Percentiles rank a stretch among this genome's conserved stretches.
These are phyloP conservation scores for Odiellus spinosus DNA, from an alignment of 2,888 invertebrate genomes.

Conservation along the genomic window DNA sequence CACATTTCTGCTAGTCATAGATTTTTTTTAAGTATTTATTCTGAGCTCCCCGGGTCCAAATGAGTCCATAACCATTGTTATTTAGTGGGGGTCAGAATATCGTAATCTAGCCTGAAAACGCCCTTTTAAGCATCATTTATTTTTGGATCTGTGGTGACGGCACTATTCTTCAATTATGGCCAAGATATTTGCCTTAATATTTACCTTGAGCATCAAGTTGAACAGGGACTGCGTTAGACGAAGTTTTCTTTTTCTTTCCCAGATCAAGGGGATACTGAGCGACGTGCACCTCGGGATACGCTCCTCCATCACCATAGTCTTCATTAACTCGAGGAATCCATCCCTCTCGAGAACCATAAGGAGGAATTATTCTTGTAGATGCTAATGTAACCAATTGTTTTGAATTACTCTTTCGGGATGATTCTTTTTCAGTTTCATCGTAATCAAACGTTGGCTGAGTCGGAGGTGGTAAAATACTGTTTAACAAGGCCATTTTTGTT, in stretches of 20 bases:
- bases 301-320: conserved; percentile 82
- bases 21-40: too few species aligned
- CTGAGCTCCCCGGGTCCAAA: too few species aligned
- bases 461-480: conserved; percentile 69
- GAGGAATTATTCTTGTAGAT: conserved; percentile 66
- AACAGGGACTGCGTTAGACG: conserved; percentile 76
- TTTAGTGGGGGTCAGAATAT: too few species aligned
- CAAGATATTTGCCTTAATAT: too few species aligned
- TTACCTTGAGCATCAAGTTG: conserved; percentile 79
- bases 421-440: conserved; percentile 54
- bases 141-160: too few species aligned
- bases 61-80: too few species aligned
- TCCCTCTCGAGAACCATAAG: conserved; percentile 84
- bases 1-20: too few species aligned
- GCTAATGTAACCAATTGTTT: conserved; percentile 44
- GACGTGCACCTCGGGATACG: conserved; percentile 92
- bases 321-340: conserved; percentile 68
- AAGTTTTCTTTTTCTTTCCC: conserved; percentile 53
- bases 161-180: too few species aligned
- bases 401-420: conserved; percentile 23
- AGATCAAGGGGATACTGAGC: conserved; percentile 90
- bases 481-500: conserved; percentile 21
- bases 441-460: conserved; percentile 74
- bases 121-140: too few species aligned
- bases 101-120: too few species aligned